Evolutionary conservation across 2,888 invertebrate species (phyloP), one percentile per base, ranked within the genome.

Genomic region (Eucriotettix oculatus): DNA sequence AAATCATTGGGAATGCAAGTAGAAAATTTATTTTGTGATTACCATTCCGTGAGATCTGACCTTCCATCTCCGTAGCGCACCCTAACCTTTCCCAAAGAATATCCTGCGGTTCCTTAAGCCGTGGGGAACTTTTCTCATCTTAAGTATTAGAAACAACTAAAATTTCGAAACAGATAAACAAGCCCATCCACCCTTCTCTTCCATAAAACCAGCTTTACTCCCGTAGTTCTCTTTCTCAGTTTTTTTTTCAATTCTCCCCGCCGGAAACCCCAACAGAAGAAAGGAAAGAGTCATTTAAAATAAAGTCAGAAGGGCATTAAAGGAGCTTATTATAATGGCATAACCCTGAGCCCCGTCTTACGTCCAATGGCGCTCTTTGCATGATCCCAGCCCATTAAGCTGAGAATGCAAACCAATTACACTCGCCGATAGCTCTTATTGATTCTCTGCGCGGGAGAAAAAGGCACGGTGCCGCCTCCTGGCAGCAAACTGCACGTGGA

Each of bases 1-100:
- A 84, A 84, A 84, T 84, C 84, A 84, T 83, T 81, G 82, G 81
- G 79, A 83, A 83, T 82, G 82, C 83, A 82, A 81, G 82, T 81
- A 78, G 78, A 78, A 78, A 79, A 79, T 79, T 79, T 78, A 78
- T 78, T 77, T 77, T 65, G 63, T 63, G 64, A 66, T 65, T 64
- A 64, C 66, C 64, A 63, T 64, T 61, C 63, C 60, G 62, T 61
- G 64, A 63, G 65, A 63, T 62, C 61, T 59, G 60, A 17, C 59
- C 56, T 62, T 56, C 56, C 16, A 14, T n/a, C 48, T n/a, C 48
- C 14, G 2, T 48, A 9, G n/a, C 48, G 14, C n/a, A 48, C 29
- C 29, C 29, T 29, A 29, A 29, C 29, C 29, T 29, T 29, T 2
- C 29, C 29, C 29, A 29, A 29, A 29, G 29, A 29, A 29, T 29